phyloP scores from a whole-genome alignment of 2,888 invertebrate genomes.

The Drosophila dives region DNA sequence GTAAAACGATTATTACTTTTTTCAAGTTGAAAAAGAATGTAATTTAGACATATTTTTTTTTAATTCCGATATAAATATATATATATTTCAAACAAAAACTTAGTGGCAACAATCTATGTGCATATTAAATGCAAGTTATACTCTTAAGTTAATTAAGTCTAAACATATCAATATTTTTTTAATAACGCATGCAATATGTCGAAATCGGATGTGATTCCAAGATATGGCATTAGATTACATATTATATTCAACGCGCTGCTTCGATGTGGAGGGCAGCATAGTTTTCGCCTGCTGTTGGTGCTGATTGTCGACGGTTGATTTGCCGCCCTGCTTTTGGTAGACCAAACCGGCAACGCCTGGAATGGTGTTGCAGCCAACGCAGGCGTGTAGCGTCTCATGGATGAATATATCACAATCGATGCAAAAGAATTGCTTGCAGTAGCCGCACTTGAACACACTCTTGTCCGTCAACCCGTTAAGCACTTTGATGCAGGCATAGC shows the following conservation, averaged over 20 bases:
- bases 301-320: constrained; percentile 18
- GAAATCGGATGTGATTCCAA: background rate
- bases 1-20: background rate
- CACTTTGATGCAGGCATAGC: constrained; percentile 91
- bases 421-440: constrained; percentile 93
- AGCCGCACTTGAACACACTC: constrained; percentile 92
- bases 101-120: constrained; percentile 6
- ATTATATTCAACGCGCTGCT: constrained; percentile 44
- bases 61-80: background rate
- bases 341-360: constrained; percentile 81
- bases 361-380: constrained; percentile 96
- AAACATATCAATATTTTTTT: constrained; percentile 1
- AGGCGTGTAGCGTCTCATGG: constrained; percentile 96
- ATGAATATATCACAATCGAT: constrained; percentile 98
- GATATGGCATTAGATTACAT: constrained; percentile 17
- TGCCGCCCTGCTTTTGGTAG: constrained; percentile 73
- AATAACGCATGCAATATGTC: background rate
- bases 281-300: constrained; percentile 17
- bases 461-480: constrained; percentile 88
- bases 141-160: constrained; percentile 15
- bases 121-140: constrained; percentile 17
- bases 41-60: background rate
- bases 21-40: background rate
- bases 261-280: constrained; percentile 41
- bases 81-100: constrained; percentile 22